Conservation (phyloP, 2,113 vertebrate genomes). For the Erinaceus europaeus region DNA sequence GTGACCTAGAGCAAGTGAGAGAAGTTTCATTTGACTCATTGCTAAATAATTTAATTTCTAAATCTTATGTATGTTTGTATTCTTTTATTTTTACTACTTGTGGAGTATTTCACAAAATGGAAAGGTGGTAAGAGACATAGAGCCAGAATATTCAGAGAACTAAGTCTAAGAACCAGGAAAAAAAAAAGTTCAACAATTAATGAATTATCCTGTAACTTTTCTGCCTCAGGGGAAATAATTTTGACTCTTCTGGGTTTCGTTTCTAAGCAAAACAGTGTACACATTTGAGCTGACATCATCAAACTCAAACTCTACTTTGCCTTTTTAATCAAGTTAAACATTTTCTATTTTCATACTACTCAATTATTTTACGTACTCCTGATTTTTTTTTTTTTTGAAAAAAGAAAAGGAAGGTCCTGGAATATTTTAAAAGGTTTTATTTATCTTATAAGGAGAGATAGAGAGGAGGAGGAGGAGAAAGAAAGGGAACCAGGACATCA, state of each 20-base stretch:
- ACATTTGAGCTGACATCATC: not conserved
- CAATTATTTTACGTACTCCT: not conserved
- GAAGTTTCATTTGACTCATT: not conserved
- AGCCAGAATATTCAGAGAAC: not conserved
- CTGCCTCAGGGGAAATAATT: not conserved
- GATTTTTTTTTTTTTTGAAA: no score
- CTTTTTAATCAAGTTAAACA: constrained; percentile 23
- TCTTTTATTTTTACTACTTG: not conserved
- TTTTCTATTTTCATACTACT: not conserved
- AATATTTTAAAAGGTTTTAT: no score
- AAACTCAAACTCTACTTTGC: not conserved
- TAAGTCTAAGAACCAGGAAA: not conserved
- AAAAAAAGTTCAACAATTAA: not conserved
- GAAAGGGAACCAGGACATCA: no score
- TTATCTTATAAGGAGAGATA: no score
- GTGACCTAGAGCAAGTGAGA: not conserved
- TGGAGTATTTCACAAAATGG: not conserved
- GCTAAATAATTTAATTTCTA: not conserved
- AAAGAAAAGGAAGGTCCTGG: no score
- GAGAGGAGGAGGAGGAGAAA: no score
- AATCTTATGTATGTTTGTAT: not conserved
- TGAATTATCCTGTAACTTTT: not conserved
- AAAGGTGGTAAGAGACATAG: not conserved
- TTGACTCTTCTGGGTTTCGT: not conserved
- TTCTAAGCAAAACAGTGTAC: not conserved